Percentiles rank a stretch among this genome's conserved stretches.
Conservation (phyloP, 2,888 invertebrate species). For the Neoascia interrupta region DNA sequence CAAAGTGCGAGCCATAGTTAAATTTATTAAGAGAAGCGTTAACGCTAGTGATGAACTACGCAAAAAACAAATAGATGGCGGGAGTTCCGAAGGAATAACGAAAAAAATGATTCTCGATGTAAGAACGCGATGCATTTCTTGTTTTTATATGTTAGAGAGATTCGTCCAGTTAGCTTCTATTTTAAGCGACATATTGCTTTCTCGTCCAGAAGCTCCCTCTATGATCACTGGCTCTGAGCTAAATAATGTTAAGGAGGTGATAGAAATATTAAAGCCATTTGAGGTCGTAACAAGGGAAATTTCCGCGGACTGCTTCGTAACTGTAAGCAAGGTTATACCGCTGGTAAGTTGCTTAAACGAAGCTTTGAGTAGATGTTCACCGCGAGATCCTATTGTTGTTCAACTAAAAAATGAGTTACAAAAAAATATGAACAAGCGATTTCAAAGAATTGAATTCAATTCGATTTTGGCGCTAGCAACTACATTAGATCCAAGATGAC, state of each 20-base stretch:
- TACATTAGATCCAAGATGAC: constrained; percentile 39
- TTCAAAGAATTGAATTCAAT: constrained; percentile 12
- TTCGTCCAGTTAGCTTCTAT: constrained; percentile 40
- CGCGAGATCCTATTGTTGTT: constrained; percentile 19
- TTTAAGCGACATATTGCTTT: constrained; percentile 22
- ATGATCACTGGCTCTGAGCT: constrained; percentile 20
- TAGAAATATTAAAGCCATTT: constrained; percentile 29
- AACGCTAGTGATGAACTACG: too few species aligned
- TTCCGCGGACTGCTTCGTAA: constrained; percentile 43
- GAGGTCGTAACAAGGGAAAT: constrained; percentile 36
- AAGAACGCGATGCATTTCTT: too few species aligned
- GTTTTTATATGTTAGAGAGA: constrained; percentile 45
- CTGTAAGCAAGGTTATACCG: constrained; percentile 44
- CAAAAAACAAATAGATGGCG: too few species aligned
- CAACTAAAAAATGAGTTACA: constrained; percentile 31
- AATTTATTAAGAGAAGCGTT: too few species aligned
- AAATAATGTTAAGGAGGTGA: constrained; percentile 10
- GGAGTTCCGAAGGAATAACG: too few species aligned
- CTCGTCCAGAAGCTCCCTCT: constrained; percentile 17
- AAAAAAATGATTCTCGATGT: too few species aligned
- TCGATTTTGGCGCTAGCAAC: constrained; percentile 24
- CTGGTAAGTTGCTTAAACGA: constrained; percentile 30
- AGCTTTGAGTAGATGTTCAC: constrained; percentile 18
- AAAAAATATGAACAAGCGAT: constrained; percentile 19
- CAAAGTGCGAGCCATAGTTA: too few species aligned